Percentiles rank a stretch among this genome's conserved stretches.
phyloP scores from a whole-genome alignment of 2,888 invertebrate species.

The Caenorhabditis sp. region DNA sequence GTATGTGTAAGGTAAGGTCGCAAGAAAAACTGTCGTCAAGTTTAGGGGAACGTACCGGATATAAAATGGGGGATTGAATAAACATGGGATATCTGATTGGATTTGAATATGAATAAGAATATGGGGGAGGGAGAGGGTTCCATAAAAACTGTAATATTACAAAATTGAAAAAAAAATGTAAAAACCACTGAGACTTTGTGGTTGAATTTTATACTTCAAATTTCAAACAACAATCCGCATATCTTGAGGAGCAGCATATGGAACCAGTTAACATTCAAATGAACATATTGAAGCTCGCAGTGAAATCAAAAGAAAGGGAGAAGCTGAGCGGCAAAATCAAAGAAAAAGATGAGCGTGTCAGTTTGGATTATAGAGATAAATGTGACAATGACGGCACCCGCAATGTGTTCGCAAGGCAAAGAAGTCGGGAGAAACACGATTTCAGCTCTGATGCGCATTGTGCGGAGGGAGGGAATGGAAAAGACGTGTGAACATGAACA shows the following conservation, averaged over 20 bases:
- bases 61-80: neutral
- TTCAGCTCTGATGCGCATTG: constrained; percentile 23
- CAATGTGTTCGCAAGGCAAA: neutral
- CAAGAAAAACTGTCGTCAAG: constrained; percentile 30
- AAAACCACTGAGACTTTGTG: too few species aligned
- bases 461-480: neutral
- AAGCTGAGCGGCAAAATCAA: constrained; percentile 40
- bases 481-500: constrained; percentile 11
- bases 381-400: constrained; percentile 15
- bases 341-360: constrained; percentile 37
- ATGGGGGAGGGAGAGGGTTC: too few species aligned
- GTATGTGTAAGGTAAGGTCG: constrained; percentile 9
- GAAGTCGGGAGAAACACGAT: constrained; percentile 13
- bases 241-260: constrained; percentile 27
- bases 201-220: too few species aligned
- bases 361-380: constrained; percentile 60
- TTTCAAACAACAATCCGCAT: too few species aligned
- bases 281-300: constrained; percentile 25
- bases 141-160: too few species aligned
- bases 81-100: too few species aligned
- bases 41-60: constrained; percentile 2
- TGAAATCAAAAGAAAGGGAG: neutral
- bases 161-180: too few species aligned
- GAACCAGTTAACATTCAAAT: constrained; percentile 24
- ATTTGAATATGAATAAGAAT: too few species aligned